Conservation (phyloP, 2,797 vertebrate species). For the Dermochelys coriacea region DNA sequence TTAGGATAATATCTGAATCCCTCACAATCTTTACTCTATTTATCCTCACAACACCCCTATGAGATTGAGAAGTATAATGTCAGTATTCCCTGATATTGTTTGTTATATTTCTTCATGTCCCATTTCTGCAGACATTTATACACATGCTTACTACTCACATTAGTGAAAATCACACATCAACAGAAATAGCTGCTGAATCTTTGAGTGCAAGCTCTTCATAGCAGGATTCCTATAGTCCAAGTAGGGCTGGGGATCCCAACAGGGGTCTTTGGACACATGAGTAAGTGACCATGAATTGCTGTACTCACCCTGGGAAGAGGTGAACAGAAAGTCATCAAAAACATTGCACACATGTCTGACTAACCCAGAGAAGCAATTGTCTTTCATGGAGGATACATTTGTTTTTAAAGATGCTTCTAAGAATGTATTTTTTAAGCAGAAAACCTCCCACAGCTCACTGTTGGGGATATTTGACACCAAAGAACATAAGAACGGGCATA, state of each 20-base stretch:
- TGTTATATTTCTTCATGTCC: background rate
- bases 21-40: background rate
- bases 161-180: background rate
- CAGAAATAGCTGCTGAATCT: background rate
- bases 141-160: background rate
- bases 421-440: background rate
- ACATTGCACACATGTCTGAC: background rate
- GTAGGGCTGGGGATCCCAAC: background rate
- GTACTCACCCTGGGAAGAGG: background rate
- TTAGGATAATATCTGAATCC: background rate
- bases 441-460: background rate
- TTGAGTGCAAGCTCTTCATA: background rate
- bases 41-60: background rate
- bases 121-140: background rate
- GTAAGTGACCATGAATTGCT: background rate
- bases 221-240: too few relatives aligned
- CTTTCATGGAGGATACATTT: background rate
- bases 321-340: background rate
- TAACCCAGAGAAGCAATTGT: background rate
- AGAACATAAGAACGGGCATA: too few relatives aligned
- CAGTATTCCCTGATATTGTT: background rate
- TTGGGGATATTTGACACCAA: background rate
- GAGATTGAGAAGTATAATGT: background rate
- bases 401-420: background rate
- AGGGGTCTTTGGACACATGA: background rate